Evolutionary conservation across 1,140 invertebrate species (phyloP).

Genomic region (Hirudo medicinalis): DNA sequence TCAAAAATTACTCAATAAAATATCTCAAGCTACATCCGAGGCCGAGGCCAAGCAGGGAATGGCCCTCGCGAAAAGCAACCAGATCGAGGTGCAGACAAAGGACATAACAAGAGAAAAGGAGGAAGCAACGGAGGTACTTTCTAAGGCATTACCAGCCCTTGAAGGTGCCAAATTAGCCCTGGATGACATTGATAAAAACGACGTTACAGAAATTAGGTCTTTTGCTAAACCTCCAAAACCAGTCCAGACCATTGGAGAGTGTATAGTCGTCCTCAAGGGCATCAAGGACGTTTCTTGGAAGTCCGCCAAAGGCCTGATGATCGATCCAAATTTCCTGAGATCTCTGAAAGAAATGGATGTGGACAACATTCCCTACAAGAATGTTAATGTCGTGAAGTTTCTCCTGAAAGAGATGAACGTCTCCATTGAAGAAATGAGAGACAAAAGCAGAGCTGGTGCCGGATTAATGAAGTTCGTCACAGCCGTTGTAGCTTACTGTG

Average conservation of each 20-base stretch:
- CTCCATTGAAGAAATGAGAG: slow-evolving; percentile 38
- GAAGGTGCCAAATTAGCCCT: slow-evolving; percentile 63
- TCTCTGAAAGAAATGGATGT: slow-evolving; percentile 70
- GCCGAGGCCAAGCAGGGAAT: slow-evolving; percentile 60
- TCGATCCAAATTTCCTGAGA: slow-evolving; percentile 66
- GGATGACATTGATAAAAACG: slow-evolving; percentile 64
- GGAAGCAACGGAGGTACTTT: slow-evolving; percentile 65
- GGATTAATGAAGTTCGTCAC: slow-evolving; percentile 69
- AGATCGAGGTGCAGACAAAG: slow-evolving; percentile 63
- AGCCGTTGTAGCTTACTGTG: slow-evolving; percentile 70
- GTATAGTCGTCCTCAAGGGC: slow-evolving; percentile 65
- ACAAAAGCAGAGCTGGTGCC: slow-evolving; percentile 56
- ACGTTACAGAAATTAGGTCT: slow-evolving; percentile 75
- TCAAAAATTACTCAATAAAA: slow-evolving; percentile 55
- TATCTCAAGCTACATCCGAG: slow-evolving; percentile 48
- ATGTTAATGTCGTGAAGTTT: slow-evolving; percentile 41
- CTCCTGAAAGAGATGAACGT: slow-evolving; percentile 38
- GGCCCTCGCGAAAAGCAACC: slow-evolving; percentile 58
- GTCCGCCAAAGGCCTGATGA: slow-evolving; percentile 73
- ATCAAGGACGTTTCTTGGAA: slow-evolving; percentile 77
- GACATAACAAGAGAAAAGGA: slow-evolving; percentile 62
- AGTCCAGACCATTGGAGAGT: slow-evolving; percentile 72
- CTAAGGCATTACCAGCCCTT: slow-evolving; percentile 63
- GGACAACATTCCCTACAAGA: slow-evolving; percentile 59
- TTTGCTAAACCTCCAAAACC: slow-evolving; percentile 74